Evolutionary conservation across 1,140 invertebrate species (phyloP).

Genomic region (Potamilus streckersoni): DNA sequence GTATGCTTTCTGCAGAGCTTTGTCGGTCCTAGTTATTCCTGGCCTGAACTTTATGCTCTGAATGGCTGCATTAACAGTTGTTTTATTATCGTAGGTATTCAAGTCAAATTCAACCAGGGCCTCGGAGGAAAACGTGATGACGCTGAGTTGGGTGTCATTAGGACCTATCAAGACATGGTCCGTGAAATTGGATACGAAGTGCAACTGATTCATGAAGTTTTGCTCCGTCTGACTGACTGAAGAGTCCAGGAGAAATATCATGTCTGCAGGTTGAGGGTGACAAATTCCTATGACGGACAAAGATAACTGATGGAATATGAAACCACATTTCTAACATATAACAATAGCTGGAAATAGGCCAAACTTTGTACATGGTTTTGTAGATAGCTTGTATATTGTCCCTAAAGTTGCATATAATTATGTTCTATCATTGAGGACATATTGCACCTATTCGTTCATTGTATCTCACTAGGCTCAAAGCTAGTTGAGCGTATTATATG

Average conservation of each 20-base stretch:
- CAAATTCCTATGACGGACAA: slow-evolving; percentile 6
- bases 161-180: slow-evolving; percentile 11
- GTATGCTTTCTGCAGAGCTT: slow-evolving; percentile 7
- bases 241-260: slow-evolving; percentile 21
- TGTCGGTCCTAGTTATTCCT: slow-evolving; percentile 15
- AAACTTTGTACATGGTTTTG: no score
- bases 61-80: slow-evolving; percentile 1
- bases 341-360: neutral
- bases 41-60: slow-evolving; percentile 14
- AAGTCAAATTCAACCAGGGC: slow-evolving; percentile 19
- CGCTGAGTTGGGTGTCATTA: slow-evolving; percentile 11
- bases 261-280: slow-evolving; percentile 12
- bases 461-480: no score
- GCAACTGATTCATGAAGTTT: slow-evolving; percentile 16
- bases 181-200: slow-evolving; percentile 22
- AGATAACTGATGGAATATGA: neutral
- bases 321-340: neutral
- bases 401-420: no score
- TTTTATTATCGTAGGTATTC: slow-evolving; percentile 11
- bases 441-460: no score
- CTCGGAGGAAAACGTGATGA: slow-evolving; percentile 15
- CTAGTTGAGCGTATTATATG: no score
- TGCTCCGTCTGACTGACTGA: slow-evolving; percentile 14
- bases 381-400: no score
- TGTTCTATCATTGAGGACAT: no score